Percentiles rank a stretch among this genome's conserved stretches.
Conservation (phyloP, 2,888 invertebrate genomes). For the Stegophylla sp. region DNA sequence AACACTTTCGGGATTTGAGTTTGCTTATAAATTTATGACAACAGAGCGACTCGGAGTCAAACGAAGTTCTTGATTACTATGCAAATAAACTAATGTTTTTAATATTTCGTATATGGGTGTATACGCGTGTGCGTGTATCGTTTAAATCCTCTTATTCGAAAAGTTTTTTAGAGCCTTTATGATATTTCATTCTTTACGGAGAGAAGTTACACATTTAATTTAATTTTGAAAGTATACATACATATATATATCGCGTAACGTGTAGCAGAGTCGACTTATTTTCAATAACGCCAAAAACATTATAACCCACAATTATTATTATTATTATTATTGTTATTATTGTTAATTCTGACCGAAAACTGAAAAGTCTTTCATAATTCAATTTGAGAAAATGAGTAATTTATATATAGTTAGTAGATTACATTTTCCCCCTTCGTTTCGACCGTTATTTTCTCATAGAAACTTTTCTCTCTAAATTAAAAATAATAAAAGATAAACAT, state of each 20-base stretch:
- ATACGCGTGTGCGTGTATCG: background rate
- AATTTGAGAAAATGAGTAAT: background rate
- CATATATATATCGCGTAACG: background rate
- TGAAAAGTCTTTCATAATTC: background rate
- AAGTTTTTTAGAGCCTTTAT: background rate
- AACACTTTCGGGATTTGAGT: too few relatives aligned
- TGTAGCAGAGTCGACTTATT: background rate
- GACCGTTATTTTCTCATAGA: background rate
- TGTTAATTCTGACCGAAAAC: background rate
- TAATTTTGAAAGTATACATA: background rate
- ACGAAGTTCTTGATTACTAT: too few relatives aligned
- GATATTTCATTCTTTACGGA: background rate
- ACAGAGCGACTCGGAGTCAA: too few relatives aligned
- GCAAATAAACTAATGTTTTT: too few relatives aligned
- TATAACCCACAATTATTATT: background rate
- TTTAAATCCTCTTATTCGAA: background rate
- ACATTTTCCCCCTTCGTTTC: background rate
- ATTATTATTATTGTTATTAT: too few relatives aligned
- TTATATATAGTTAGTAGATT: background rate
- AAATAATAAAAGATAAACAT: background rate
- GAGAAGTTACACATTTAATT: background rate
- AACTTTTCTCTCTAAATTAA: background rate
- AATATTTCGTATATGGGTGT: background rate
- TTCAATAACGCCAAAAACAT: background rate
- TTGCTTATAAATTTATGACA: too few relatives aligned